Evolutionary conservation across 2,113 vertebrate genomes (phyloP), one percentile per base, ranked within the genome.

Genomic region (Hemiprocne comata): DNA sequence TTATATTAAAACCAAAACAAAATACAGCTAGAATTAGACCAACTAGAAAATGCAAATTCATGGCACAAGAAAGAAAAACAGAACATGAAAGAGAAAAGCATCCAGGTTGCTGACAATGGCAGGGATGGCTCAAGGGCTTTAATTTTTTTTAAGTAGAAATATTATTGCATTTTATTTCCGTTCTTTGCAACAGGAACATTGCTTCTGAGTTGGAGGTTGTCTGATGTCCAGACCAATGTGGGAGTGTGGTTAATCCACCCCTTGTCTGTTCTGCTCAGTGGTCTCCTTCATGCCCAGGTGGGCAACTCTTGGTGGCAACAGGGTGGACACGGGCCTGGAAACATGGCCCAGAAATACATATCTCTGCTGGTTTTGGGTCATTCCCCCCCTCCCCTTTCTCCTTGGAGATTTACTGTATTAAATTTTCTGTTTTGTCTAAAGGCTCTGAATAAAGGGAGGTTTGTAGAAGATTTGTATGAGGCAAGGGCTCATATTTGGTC

Each of bases 401-500:
- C 65, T 76, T 46, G 57, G 79, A 69, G 89, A 89, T 90, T 80
- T 64, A 62, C 18, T 74, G 76, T 38, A 51, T 94, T 87, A 84
- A 91, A 92, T 92, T 90, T 85, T 74, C 57, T 76, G 34, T 36
- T 85, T 91, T 80, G 58, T 58, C 87, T 75, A 72, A 95, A 81
- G 69, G 69, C 46, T 77, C 4, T 2, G 69, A 92, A 64, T 80
- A 72, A 85, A 95, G 66, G 91, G 80, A 93, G 91, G 72, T 91
- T 82, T 88, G 90, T 71, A 12, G 87, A 90, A 94, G 92, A 86
- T 93, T 94, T 93, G 90, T 94, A 17, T 40, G 95, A 92, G 87
- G 86, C 5, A 6, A 57, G 40, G 84, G 73, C 86, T 93, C 73
- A 2, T 87, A 53, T 67, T 88, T 84, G 93, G 86, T 78, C 84